Evolutionary conservation across 2,113 vertebrate genomes (phyloP).

Genomic region (Phyllostomus hastatus): DNA sequence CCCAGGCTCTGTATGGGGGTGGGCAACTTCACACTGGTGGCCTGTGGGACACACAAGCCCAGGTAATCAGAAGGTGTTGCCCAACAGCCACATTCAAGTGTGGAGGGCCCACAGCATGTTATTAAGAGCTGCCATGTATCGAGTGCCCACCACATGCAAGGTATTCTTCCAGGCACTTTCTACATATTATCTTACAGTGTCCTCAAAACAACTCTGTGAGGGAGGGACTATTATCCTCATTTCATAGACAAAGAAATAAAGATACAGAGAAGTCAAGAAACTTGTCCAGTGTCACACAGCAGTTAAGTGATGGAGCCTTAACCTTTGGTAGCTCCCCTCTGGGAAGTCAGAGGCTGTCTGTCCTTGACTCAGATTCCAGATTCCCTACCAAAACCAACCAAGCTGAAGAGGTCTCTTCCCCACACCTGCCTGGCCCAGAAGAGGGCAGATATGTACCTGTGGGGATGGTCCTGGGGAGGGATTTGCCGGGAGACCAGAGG

Average conservation of each 20-base stretch:
- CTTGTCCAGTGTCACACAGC: background rate
- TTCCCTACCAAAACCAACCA: background rate
- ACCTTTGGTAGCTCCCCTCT: background rate
- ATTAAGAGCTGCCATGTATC: background rate
- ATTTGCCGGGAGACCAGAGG: conserved; percentile 83
- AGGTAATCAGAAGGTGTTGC: conserved; percentile 36
- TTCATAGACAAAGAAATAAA: conserved; percentile 25
- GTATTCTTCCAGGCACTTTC: background rate
- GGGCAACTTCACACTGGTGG: conserved; percentile 83
- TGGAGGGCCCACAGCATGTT: background rate
- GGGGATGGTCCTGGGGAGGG: conserved; percentile 66
- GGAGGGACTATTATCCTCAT: background rate
- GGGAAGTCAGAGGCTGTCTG: background rate
- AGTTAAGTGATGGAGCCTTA: background rate
- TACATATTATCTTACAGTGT: background rate
- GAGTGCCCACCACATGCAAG: background rate
- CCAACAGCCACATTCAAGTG: background rate
- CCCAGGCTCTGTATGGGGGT: conserved; percentile 83
- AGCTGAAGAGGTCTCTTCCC: background rate
- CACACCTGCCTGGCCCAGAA: background rate
- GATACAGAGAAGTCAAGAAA: conserved; percentile 18
- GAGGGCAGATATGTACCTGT: conserved; percentile 78
- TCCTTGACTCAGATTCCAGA: background rate
- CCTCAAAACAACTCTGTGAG: background rate
- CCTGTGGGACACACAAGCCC: conserved; percentile 77